phyloP scores from a whole-genome alignment of 2,888 invertebrate genomes.

The Reticulitermes lucifugus region DNA sequence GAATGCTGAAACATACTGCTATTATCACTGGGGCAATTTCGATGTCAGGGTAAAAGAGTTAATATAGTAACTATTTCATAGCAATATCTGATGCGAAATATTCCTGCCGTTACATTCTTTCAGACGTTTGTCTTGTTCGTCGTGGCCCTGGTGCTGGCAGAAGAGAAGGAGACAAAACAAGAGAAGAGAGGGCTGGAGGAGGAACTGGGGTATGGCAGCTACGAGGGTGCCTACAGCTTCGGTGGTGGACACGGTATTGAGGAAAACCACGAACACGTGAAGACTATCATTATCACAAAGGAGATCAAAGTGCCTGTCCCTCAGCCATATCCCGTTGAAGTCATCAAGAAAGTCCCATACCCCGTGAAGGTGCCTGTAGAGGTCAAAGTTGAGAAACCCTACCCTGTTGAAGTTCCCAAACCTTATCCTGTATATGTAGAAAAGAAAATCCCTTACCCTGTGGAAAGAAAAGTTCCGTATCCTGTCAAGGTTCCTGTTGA shows the following conservation, averaged over 20 bases:
- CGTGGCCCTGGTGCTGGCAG: not conserved
- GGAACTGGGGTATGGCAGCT: constrained; percentile 3
- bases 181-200: constrained; percentile 7
- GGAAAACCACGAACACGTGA: constrained; percentile 41
- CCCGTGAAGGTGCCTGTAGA: constrained; percentile 59
- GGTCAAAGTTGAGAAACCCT: constrained; percentile 63
- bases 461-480: constrained; percentile 60
- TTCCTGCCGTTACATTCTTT: not conserved
- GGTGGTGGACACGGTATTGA: not conserved
- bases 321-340: constrained; percentile 12
- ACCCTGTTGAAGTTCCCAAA: constrained; percentile 70
- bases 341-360: constrained; percentile 47
- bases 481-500: constrained; percentile 60
- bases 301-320: constrained; percentile 32
- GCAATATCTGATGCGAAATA: no score
- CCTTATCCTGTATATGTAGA: constrained; percentile 74
- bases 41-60: no score
- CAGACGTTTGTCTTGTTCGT: not conserved
- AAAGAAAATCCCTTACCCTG: constrained; percentile 48
- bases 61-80: no score
- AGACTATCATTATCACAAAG: constrained; percentile 48
- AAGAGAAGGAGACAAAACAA: not conserved
- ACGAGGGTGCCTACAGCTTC: not conserved
- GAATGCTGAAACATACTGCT: no score
- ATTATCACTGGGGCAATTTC: no score